These are phyloP conservation scores for Sesia bembeciformis DNA, from an alignment of 2,888 invertebrate genomes.

Conservation along the genomic window DNA sequence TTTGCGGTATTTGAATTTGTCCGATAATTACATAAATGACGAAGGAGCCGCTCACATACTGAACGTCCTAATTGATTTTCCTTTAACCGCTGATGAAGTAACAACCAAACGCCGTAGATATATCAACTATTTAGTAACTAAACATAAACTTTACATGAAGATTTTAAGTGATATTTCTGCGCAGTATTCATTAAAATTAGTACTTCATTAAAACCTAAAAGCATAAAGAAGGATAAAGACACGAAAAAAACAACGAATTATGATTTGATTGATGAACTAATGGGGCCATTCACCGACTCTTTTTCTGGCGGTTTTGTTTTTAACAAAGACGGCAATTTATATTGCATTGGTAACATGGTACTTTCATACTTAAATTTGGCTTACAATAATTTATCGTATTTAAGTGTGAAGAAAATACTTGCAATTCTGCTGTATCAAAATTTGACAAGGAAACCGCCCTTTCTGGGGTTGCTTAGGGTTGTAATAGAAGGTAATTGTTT, in stretches of 20 bases:
- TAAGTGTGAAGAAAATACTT: constrained; percentile 27
- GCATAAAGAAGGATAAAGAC: not conserved
- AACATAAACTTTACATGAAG: constrained; percentile 14
- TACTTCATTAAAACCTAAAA: not conserved
- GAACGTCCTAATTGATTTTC: constrained; percentile 23
- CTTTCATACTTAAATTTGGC: constrained; percentile 40
- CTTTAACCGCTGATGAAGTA: constrained; percentile 28
- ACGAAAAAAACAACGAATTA: not conserved
- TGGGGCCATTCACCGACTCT: constrained; percentile 30
- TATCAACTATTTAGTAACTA: constrained; percentile 25
- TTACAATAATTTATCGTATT: constrained; percentile 34
- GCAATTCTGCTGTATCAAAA: constrained; percentile 27
- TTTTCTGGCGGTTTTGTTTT: constrained; percentile 18
- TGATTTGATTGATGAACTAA: constrained; percentile 10
- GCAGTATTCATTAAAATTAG: too few species aligned
- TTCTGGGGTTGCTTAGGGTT: constrained; percentile 37
- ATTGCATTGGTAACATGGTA: constrained; percentile 37
- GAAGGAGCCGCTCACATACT: constrained; percentile 26
- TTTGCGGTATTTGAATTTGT: constrained; percentile 37
- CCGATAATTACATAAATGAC: constrained; percentile 38
- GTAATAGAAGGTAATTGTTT: constrained; percentile 39
- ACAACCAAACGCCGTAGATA: constrained; percentile 14
- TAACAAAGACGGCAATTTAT: constrained; percentile 13
- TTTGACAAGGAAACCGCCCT: constrained; percentile 18
- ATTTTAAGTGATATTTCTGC: constrained; percentile 1